phyloP scores from a whole-genome alignment of 2,888 invertebrate genomes.

The Drosophila quinaria region DNA sequence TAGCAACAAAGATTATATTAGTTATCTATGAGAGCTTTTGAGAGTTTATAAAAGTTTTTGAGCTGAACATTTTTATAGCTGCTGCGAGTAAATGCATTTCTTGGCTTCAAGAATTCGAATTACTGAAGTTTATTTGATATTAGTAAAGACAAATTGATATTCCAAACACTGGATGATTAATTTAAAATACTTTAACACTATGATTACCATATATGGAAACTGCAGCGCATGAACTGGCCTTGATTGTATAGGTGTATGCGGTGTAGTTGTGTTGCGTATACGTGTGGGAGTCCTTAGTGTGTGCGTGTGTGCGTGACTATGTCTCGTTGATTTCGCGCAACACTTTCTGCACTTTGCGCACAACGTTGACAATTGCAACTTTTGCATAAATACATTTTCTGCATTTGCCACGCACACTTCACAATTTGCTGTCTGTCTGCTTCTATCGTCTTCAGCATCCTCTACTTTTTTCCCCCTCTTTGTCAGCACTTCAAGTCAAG shows the following conservation, averaged over 20 bases:
- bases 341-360: conserved; percentile 61
- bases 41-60: too few relatives aligned
- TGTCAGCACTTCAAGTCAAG: conserved; percentile 55
- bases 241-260: not conserved
- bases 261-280: conserved; percentile 8
- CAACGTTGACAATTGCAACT: conserved; percentile 76
- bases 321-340: conserved; percentile 63
- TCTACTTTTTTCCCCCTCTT: not conserved
- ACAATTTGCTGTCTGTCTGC: conserved; percentile 16
- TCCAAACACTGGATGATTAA: too few relatives aligned
- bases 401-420: conserved; percentile 66
- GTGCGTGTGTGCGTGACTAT: conserved; percentile 29
- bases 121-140: too few relatives aligned
- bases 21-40: too few relatives aligned
- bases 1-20: too few relatives aligned
- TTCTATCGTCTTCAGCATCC: not conserved
- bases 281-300: not conserved
- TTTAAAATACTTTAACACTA: too few relatives aligned
- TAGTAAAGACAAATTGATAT: too few relatives aligned
- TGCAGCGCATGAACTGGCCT: conserved; percentile 20
- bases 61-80: too few relatives aligned
- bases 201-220: not conserved
- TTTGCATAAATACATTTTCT: conserved; percentile 80
- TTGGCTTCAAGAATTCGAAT: too few relatives aligned
- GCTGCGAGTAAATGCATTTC: too few relatives aligned